Conservation (phyloP, 1,140 invertebrate species). For the Drosophila virilis region DNA sequence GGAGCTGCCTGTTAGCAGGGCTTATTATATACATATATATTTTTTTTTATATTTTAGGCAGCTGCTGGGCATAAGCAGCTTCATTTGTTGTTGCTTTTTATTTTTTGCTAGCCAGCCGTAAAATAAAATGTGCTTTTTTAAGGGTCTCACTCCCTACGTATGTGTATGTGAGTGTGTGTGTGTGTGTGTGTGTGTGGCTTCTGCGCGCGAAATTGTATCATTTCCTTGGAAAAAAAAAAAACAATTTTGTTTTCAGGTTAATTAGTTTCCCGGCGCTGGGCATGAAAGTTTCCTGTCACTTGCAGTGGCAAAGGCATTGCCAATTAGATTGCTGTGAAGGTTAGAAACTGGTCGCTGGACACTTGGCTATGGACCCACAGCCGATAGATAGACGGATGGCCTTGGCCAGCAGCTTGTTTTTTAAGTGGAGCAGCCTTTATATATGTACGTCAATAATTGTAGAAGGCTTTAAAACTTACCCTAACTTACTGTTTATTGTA, state of each 20-base stretch:
- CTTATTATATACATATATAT: slow-evolving; percentile 6
- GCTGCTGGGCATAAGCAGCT: slow-evolving; percentile 47
- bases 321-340: slow-evolving; percentile 65
- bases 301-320: slow-evolving; percentile 76
- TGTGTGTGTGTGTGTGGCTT: slow-evolving; percentile 45
- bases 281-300: slow-evolving; percentile 76
- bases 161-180: slow-evolving; percentile 4
- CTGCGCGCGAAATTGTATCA: slow-evolving; percentile 73
- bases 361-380: background rate
- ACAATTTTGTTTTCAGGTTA: slow-evolving; percentile 62
- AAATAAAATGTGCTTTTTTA: slow-evolving; percentile 75
- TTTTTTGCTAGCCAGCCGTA: slow-evolving; percentile 50
- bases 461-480: no score
- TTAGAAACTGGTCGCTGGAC: slow-evolving; percentile 23
- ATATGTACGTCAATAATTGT: slow-evolving; percentile 2
- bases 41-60: slow-evolving; percentile 31
- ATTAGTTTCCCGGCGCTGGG: slow-evolving; percentile 73
- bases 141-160: slow-evolving; percentile 15
- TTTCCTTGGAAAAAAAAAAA: slow-evolving; percentile 74
- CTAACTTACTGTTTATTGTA: no score
- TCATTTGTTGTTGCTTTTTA: slow-evolving; percentile 41
- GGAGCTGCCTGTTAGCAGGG: slow-evolving; percentile 36
- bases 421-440: background rate
- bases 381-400: slow-evolving; percentile 6
- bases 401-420: slow-evolving; percentile 17